phyloP scores from a whole-genome alignment of 2,797 vertebrate genomes.

The Centroberyx gerrardi region DNA sequence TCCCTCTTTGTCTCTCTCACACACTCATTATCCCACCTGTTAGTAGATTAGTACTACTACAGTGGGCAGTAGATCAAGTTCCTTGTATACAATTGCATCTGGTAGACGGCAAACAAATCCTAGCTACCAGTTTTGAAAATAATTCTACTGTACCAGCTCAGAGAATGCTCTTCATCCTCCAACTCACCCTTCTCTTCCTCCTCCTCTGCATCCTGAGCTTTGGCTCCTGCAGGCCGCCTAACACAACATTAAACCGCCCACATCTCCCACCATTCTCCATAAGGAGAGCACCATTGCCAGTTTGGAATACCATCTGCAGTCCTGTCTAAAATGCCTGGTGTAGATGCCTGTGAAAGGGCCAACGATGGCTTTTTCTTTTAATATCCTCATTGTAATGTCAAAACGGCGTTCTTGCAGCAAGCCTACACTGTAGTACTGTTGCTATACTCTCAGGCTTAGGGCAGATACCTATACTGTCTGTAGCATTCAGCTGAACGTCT shows the following conservation, averaged over 20 bases:
- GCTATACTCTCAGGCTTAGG: conserved; percentile 12
- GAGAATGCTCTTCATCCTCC: conserved; percentile 72
- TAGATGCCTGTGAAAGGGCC: conserved; percentile 47
- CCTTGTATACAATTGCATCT: background rate
- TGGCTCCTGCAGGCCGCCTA: conserved; percentile 65
- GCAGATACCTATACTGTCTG: conserved; percentile 30
- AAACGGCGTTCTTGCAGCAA: background rate
- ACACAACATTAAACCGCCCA: conserved; percentile 73
- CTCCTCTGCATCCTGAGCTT: conserved; percentile 72
- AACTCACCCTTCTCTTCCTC: conserved; percentile 76
- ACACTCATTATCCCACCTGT: background rate
- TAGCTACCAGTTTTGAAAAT: conserved; percentile 23
- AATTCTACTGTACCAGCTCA: conserved; percentile 38
- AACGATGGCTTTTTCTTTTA: background rate
- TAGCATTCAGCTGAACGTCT: conserved; percentile 43
- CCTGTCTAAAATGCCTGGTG: conserved; percentile 62
- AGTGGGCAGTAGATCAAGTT: conserved; percentile 7
- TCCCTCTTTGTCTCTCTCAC: conserved; percentile 7
- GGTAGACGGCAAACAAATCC: conserved; percentile 3
- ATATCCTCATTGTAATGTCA: no score
- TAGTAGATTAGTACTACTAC: background rate
- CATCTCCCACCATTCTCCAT: conserved; percentile 62
- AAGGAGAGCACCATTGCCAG: conserved; percentile 44
- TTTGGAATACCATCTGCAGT: conserved; percentile 62
- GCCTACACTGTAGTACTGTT: conserved; percentile 4